Base-by-base conservation (phyloP, 1,140 invertebrate genomes). In the Aradophagus sp. region DNA sequence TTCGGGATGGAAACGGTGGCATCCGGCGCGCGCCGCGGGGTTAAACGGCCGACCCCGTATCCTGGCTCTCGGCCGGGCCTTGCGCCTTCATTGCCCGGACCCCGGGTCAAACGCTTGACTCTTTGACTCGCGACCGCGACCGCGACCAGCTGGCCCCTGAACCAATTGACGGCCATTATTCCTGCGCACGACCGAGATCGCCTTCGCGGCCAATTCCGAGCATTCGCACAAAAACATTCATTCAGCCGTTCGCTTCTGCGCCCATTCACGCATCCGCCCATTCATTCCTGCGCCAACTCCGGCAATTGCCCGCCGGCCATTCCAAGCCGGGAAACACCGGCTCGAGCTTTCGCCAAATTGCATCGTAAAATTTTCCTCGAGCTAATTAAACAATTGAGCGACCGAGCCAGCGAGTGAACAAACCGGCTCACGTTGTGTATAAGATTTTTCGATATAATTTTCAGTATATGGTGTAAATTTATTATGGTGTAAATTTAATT, bases 81-180 rank as follows among this genome's bases (percentile, higher is more conserved):
- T 67, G 73, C 47, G 52, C 68, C 72, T 74, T 74, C 59, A 76
- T 74, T 76, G 75, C 63, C 45, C 53, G 52, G 44, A 67, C 68
- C 38, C 12, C 63, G 58, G 75, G 72, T 76, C 59, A 74, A 69
- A 59, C 58, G 45, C 44, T 73, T 73, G 65, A 75, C 73, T 72
- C 42, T 48, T 73, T 73, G 66, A 73, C 73, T 75, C 73, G 69
- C 73, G 63, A 65, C 53, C 71, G 69, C 73, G 63, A 65, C 53
- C 71, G 71, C 66, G 74, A 75, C 71, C 66, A 70, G 70, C 70
- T 75, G 73, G 59, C 73, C 74, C 61, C 66, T 76, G 56, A 47
- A 67, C 73, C 66, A 73, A 65, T 73, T 73, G 42, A 73, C n/a
- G 52, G 61, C 16, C 42, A 58, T 65, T 69, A 59, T 66, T 74